Conservation (phyloP, 2,888 invertebrate genomes). For the Graphium colonna region DNA sequence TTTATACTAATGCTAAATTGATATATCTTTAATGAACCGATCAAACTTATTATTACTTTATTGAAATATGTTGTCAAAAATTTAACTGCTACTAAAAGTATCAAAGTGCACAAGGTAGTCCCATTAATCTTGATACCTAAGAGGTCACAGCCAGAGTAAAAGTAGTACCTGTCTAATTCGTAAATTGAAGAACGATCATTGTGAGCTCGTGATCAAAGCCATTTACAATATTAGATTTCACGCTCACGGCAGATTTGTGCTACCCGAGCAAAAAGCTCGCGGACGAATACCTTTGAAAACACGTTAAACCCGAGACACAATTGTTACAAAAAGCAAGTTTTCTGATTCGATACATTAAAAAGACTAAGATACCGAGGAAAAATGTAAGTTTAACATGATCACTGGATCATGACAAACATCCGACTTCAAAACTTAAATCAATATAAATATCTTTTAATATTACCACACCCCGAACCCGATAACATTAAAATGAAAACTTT, state of each 20-base stretch:
- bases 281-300: constrained; percentile 26
- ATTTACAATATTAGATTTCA: constrained; percentile 68
- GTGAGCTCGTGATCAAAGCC: constrained; percentile 51
- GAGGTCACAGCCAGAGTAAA: constrained; percentile 22
- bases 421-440: too few species aligned
- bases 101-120: too few species aligned
- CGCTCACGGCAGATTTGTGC: constrained; percentile 49
- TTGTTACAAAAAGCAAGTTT: constrained; percentile 16
- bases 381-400: too few species aligned
- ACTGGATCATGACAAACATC: too few species aligned
- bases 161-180: constrained; percentile 18
- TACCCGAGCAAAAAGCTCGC: constrained; percentile 47
- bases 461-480: too few species aligned
- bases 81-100: too few species aligned
- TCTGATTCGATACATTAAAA: not conserved
- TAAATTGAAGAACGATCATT: constrained; percentile 30
- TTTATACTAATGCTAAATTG: too few species aligned
- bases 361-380: too few species aligned
- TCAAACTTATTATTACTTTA: not conserved
- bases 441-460: too few species aligned
- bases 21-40: not conserved
- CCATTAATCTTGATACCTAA: not conserved
- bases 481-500: too few species aligned
- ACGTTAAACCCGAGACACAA: constrained; percentile 22
- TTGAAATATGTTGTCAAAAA: too few species aligned